Evolutionary conservation across 2,113 vertebrate species (phyloP).

Genomic region (Neodontobutis hainanensis): DNA sequence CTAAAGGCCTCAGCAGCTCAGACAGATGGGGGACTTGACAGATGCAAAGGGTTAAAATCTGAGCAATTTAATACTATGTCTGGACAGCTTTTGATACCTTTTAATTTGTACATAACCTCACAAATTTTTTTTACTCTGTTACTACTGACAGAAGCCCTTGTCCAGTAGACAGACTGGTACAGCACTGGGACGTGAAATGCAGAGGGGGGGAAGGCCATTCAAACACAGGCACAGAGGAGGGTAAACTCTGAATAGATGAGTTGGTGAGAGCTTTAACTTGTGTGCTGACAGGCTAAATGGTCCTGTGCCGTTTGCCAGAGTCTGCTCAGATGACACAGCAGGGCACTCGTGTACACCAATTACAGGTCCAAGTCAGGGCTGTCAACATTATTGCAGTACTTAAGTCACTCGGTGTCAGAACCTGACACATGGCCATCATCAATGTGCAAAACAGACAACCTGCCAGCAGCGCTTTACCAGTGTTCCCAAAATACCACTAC

Average conservation of each 20-base stretch:
- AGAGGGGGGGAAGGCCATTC: constrained; percentile 31
- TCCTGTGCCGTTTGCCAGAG: constrained; percentile 33
- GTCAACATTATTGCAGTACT: constrained; percentile 56
- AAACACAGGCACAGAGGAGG: constrained; percentile 21
- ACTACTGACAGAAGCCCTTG: constrained; percentile 47
- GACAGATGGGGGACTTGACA: constrained; percentile 65
- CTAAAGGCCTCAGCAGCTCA: constrained; percentile 46
- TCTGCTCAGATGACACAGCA: constrained; percentile 60
- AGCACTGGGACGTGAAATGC: constrained; percentile 31
- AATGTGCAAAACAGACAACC: constrained; percentile 29
- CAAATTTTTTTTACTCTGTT: constrained; percentile 12
- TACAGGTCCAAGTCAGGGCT: constrained; percentile 52
- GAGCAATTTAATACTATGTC: constrained; percentile 32
- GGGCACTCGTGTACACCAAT: constrained; percentile 45
- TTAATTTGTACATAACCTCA: constrained; percentile 34
- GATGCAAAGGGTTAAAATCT: constrained; percentile 53
- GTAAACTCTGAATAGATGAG: constrained; percentile 35
- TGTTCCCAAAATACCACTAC: constrained; percentile 2
- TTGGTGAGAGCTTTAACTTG: constrained; percentile 55
- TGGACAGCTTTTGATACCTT: constrained; percentile 11
- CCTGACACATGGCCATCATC: constrained; percentile 23
- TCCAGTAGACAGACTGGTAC: constrained; percentile 32
- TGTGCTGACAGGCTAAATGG: constrained; percentile 60
- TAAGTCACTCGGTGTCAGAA: constrained; percentile 52
- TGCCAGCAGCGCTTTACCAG: constrained; percentile 29